These are phyloP conservation scores for Dinomys branickii DNA, from an alignment of 2,113 vertebrate species.

Conservation along the genomic window DNA sequence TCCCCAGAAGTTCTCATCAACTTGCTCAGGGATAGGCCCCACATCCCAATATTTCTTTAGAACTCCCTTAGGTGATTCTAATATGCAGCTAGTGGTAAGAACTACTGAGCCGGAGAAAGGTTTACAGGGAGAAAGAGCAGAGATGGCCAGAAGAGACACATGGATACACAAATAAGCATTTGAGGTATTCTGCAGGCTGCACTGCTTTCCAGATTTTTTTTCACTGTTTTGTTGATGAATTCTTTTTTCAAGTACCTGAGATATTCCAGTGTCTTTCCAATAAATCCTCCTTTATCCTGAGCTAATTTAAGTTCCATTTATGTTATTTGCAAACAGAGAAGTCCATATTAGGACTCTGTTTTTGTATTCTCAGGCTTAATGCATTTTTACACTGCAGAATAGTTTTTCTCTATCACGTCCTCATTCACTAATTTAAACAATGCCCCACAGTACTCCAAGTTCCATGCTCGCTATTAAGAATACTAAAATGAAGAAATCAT, in stretches of 20 bases:
- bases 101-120: not conserved
- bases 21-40: not conserved
- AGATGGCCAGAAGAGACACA: not conserved
- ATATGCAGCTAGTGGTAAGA: conserved; percentile 1
- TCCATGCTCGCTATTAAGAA: conserved; percentile 23
- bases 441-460: not conserved
- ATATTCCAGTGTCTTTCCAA: conserved; percentile 58
- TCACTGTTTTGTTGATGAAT: conserved; percentile 34
- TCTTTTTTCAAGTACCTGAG: conserved; percentile 68
- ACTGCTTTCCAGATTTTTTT: not conserved
- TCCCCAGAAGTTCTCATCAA: not conserved
- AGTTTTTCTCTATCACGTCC: not conserved
- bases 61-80: conserved; percentile 19
- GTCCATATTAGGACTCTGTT: conserved; percentile 45
- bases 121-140: conserved; percentile 14
- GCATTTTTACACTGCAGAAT: conserved; percentile 19
- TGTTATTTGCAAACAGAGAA: conserved; percentile 66
- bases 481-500: not conserved
- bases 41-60: conserved; percentile 40
- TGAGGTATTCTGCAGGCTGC: not conserved
- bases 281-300: conserved; percentile 68
- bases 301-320: conserved; percentile 67
- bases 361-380: conserved; percentile 57
- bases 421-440: conserved; percentile 48
- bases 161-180: not conserved